Conservation (phyloP, 2,113 vertebrate genomes). For the Himantopus leucocephalus region DNA sequence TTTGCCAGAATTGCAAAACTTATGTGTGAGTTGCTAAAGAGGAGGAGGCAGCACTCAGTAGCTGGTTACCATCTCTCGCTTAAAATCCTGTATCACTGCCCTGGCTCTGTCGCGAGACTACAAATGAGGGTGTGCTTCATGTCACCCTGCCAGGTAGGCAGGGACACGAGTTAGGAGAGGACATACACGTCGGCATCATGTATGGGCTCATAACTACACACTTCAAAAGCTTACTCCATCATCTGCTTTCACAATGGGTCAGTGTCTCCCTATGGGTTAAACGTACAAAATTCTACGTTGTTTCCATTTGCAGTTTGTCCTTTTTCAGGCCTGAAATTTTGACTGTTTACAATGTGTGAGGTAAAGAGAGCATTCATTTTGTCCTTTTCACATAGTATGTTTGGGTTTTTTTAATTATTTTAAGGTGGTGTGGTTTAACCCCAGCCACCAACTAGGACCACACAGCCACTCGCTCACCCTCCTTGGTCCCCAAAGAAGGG, state of each 20-base stretch:
- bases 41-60: not conserved
- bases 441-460: not conserved
- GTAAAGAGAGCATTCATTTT: not conserved
- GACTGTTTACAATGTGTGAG: not conserved
- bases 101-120: not conserved
- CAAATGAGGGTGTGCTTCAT: not conserved
- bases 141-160: no score
- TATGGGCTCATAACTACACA: not conserved
- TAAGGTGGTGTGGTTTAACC: not conserved
- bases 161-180: not conserved
- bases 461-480: not conserved
- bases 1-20: not conserved
- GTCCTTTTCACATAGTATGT: not conserved
- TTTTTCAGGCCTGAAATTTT: not conserved
- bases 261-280: no score
- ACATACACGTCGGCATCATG: rapidly evolving
- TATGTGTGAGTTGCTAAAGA: rapidly evolving
- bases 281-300: not conserved
- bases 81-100: not conserved
- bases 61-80: not conserved
- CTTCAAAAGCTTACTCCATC: not conserved
- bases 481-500: not conserved
- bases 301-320: not conserved
- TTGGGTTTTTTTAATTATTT: not conserved
- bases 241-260: not conserved